A percentile compares a stretch with the other conserved stretches of the same genome.
These are phyloP conservation scores for Anguilla rostrata DNA, from an alignment of 2,113 vertebrate species.

Conservation along the genomic window DNA sequence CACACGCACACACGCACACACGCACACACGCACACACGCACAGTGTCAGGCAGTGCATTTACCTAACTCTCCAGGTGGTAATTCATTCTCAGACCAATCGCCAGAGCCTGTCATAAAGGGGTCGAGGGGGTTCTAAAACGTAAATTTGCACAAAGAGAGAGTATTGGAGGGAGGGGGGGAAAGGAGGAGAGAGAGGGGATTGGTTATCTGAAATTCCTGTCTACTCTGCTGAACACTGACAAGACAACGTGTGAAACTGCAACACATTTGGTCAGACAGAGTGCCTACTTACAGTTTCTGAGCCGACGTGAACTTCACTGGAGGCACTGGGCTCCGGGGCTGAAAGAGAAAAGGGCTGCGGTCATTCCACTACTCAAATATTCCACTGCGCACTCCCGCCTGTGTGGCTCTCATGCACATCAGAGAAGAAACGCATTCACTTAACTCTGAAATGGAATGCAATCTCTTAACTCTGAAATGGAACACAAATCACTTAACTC, in stretches of 20 bases:
- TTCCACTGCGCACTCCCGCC: too few relatives aligned
- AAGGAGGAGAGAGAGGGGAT: background rate
- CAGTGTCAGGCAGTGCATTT: background rate
- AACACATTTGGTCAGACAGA: background rate
- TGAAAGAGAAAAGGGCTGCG: background rate
- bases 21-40: too few relatives aligned
- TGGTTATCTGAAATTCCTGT: too few relatives aligned
- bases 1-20: too few relatives aligned
- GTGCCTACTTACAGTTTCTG: background rate
- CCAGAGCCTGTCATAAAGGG: slow-evolving; percentile 29
- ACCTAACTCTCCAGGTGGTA: background rate
- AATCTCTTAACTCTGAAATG: too few relatives aligned
- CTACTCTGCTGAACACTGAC: background rate
- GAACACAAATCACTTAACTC: too few relatives aligned
- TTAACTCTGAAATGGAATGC: too few relatives aligned
- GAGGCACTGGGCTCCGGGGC: background rate
- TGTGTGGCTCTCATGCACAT: background rate
- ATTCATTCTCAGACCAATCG: background rate
- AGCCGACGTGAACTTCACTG: background rate
- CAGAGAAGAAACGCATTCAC: too few relatives aligned
- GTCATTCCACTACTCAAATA: background rate
- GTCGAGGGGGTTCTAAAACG: slow-evolving; percentile 6
- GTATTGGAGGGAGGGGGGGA: background rate
- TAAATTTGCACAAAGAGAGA: background rate
- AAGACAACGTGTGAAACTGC: background rate